Percentiles rank a stretch among this genome's conserved stretches.
phyloP scores from a whole-genome alignment of 2,113 vertebrate genomes.

The Serinus canaria region DNA sequence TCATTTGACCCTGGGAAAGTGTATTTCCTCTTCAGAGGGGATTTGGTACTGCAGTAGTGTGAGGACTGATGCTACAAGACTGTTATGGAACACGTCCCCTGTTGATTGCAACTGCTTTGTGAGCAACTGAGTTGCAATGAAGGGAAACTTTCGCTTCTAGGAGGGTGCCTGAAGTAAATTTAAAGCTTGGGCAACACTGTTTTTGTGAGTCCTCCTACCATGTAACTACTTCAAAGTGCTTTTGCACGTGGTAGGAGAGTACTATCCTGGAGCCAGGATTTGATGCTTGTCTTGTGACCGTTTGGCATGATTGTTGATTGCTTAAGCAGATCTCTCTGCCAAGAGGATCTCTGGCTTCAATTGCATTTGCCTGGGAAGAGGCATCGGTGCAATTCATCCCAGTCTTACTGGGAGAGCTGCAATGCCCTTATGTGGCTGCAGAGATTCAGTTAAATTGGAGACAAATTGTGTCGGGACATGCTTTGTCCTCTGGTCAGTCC shows the following conservation, averaged over 20 bases:
- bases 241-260: neutral
- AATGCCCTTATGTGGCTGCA: neutral
- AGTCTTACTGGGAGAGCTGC: neutral
- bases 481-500: neutral
- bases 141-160: neutral
- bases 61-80: neutral
- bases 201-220: neutral
- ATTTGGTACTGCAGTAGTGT: neutral
- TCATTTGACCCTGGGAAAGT: neutral
- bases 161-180: neutral
- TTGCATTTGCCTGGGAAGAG: neutral
- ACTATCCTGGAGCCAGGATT: neutral
- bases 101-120: neutral
- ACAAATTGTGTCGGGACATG: neutral
- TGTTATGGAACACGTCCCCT: neutral
- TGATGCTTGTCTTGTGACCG: neutral
- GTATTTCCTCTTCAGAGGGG: rapidly evolving
- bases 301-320: neutral
- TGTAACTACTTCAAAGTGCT: neutral
- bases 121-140: neutral
- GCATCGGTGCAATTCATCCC: neutral
- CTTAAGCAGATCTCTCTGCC: neutral
- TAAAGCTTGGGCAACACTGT: neutral
- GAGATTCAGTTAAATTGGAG: neutral
- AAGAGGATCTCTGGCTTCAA: slow-evolving; percentile 9